Percentiles rank a stretch among this genome's conserved stretches.
Evolutionary conservation across 30 jellyfish, hydroid and myxozoan genomes (phyloP).

Genomic region (Hydra vulgaris): DNA sequence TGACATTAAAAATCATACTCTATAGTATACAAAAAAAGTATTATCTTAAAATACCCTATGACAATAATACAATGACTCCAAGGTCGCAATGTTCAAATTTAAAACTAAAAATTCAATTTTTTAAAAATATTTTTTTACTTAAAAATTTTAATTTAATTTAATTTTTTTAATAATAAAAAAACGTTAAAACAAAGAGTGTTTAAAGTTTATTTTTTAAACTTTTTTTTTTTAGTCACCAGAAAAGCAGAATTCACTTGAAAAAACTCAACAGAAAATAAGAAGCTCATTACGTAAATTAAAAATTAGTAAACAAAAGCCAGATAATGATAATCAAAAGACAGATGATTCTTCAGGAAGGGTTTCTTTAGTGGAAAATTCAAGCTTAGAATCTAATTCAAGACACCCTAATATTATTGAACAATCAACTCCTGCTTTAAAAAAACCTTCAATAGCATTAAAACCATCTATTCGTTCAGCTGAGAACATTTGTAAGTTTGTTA

Average conservation of each 20-base stretch:
- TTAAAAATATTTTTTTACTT: too few relatives aligned
- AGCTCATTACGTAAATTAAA: conserved; percentile 26
- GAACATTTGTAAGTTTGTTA: background rate
- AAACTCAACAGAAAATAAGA: conserved; percentile 26
- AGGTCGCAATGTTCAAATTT: too few relatives aligned
- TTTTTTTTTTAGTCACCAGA: background rate
- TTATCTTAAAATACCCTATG: too few relatives aligned
- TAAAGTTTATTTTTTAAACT: too few relatives aligned
- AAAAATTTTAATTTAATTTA: too few relatives aligned
- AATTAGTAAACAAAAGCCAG: conserved; percentile 5
- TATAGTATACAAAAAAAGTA: too few relatives aligned
- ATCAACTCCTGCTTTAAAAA: background rate
- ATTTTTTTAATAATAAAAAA: too few relatives aligned
- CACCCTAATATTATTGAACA: background rate
- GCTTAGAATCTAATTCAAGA: background rate
- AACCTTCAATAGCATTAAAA: background rate
- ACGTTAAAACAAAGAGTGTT: too few relatives aligned
- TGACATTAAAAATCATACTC: too few relatives aligned
- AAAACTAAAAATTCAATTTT: too few relatives aligned
- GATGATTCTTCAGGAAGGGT: background rate
- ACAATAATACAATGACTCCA: too few relatives aligned
- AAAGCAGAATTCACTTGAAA: conserved; percentile 9
- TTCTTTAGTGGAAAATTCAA: background rate
- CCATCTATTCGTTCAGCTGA: background rate
- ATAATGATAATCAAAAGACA: background rate